phyloP scores from a whole-genome alignment of 2,888 invertebrate species.

The Clunio marinus region DNA sequence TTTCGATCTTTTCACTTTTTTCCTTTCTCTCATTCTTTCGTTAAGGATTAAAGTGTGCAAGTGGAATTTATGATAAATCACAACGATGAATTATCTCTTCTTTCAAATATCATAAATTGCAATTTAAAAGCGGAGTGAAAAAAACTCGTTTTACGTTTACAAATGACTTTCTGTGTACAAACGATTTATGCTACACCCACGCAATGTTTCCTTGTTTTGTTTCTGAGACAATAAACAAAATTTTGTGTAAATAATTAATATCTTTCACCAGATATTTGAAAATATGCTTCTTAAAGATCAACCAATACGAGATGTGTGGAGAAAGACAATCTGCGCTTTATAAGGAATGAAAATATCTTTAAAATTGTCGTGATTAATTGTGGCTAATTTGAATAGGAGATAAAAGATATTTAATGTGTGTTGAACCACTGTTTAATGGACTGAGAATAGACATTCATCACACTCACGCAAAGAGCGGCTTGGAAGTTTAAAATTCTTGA shows the following conservation, averaged over 20 bases:
- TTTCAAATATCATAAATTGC: neutral
- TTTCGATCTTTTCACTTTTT: neutral
- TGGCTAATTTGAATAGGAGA: conserved; percentile 25
- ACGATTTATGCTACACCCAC: no score
- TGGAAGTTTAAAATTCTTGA: neutral
- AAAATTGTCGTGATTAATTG: conserved; percentile 18
- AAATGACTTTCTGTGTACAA: neutral
- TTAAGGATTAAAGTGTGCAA: neutral
- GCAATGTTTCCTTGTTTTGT: neutral
- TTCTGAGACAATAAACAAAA: neutral
- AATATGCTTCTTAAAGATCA: neutral
- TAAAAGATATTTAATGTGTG: conserved; percentile 22
- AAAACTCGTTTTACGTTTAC: neutral
- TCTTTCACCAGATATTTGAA: conserved; percentile 26
- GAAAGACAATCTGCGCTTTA: neutral
- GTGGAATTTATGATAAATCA: conserved; percentile 22
- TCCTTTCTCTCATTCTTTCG: neutral
- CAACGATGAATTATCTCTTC: neutral
- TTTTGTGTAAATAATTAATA: neutral
- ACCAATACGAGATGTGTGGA: neutral
- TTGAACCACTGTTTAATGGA: conserved; percentile 29
- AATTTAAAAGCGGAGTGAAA: conserved; percentile 5
- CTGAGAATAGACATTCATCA: conserved; percentile 24
- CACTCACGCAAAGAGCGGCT: conserved; percentile 2
- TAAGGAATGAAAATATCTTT: neutral